Evolutionary conservation across 2,888 invertebrate genomes (phyloP), one percentile per base, ranked within the genome.

Genomic region (Tanytarsus gracilentus): DNA sequence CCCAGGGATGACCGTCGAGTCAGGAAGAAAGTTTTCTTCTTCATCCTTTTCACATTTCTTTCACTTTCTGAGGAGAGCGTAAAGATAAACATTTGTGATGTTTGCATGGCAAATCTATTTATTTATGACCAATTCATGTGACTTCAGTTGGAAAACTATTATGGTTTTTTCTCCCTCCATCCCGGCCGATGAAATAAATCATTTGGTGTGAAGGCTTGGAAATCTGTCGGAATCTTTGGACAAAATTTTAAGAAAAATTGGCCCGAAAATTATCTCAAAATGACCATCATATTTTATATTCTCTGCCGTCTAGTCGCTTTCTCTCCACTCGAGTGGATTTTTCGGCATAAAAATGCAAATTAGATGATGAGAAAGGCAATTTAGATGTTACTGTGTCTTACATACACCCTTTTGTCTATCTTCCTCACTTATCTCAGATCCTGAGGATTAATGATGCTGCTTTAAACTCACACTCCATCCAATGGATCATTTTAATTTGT

Each of bases 101-200:
- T 56, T 56, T 56, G 55, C 55, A 56, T 56, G 33, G 58, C 48
- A 48, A 58, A 58, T 58, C 55, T 56, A 56, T 56, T 58, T 58
- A 58, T 58, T 58, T 58, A 58, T 58, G 58, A 58, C 58, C 58
- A 58, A 58, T 58, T 58, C 58, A 58, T 58, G 58, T 44, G 58
- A 58, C 58, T 26, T 58, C 58, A 48, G 21, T 48, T 58, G 58
- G 58, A 58, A 58, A 58, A 58, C 58, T 58, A 58, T 58, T 58
- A 58, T 58, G 48, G 48, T 58, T 58, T 58, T 58, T 48, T 58
- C 48, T 44, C 48, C 29, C 29, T 14, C 14, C 8, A 30, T 18
- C 30, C n/a, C 51, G 11, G 18, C 30, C 11, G 23, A 44, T 21
- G 58, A 58, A 18, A 58, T 58, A 58, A 58, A 58, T 58, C 58